Base-by-base conservation (phyloP, 2,888 invertebrate genomes). In the Neoaliturus tenellus region DNA sequence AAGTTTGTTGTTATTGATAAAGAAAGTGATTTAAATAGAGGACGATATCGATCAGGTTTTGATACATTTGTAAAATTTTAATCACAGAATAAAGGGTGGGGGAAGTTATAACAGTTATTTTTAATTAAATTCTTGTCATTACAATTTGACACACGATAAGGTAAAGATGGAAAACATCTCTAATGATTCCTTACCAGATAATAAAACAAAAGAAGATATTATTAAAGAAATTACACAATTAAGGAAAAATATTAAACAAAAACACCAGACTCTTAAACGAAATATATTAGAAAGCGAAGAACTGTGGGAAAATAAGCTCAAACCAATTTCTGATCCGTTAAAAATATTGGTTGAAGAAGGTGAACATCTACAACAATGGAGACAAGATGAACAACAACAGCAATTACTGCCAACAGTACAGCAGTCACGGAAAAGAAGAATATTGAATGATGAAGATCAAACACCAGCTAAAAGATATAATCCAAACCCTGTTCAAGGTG, bases 31-130 rank as follows among this genome's bases (percentile, higher is more conserved):
- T 58, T 89, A 3, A 82, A 88, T 31, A 78, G 85, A n/a, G 89
- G 89, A 8, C 84, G 89, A 35, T 90, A 89, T 85, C 83, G 89
- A 39, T 88, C 87, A 86, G 88, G 88, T 14, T 89, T 89, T 84
- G 88, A 89, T 67, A 80, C 44, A 14, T 87, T 87, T 81, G 80
- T 83, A 58, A 20, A 71, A 33, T 25, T 80, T 25, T 80, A 41
- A 62, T 39, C 35, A 67, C 62, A 8, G 28, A n/a, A 17, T 39
- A 10, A 71, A 35, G 10, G 20, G 33, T 33, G 33, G 10, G 33
- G 14, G 62, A 31, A 12, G 58, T n/a, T 28, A 31, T 31, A 39
- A 58, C 14, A n/a, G n/a, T n/a, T n/a, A n/a, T n/a, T n/a, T n/a
- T 81, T 14, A 28, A 58, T 62, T 28, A 8, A 10, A 23, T n/a